These are phyloP conservation scores for Stichodactyla helianthus DNA, from an alignment of 64 coral and sea anemone species.

Conservation along the genomic window DNA sequence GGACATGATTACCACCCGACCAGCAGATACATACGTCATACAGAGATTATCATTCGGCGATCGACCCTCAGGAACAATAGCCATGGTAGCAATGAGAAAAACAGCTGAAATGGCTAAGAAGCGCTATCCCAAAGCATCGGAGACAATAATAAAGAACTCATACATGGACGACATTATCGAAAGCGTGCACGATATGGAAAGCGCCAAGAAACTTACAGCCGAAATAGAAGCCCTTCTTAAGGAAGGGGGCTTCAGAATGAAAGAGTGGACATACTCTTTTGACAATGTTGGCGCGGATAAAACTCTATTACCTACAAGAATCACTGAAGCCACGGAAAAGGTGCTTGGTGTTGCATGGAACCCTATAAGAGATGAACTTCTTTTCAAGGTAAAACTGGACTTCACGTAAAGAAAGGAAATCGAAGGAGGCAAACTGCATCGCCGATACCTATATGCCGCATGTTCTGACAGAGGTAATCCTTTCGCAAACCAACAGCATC, in stretches of 20 bases:
- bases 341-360: conserved; percentile 48
- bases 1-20: conserved; percentile 19
- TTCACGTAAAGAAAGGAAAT: conserved; percentile 33
- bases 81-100: conserved; percentile 25
- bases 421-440: not conserved
- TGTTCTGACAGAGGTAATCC: conserved; percentile 8
- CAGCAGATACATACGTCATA: conserved; percentile 28
- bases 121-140: conserved; percentile 4
- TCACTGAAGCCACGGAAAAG: conserved; percentile 31
- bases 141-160: conserved; percentile 22
- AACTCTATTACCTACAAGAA: conserved; percentile 6
- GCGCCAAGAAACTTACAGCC: conserved; percentile 10
- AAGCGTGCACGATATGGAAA: not conserved
- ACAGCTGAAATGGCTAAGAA: conserved; percentile 23
- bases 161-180: not conserved
- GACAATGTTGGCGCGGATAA: conserved; percentile 9
- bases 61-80: conserved; percentile 43
- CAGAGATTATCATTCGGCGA: conserved; percentile 45
- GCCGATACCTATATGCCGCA: not conserved
- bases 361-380: conserved; percentile 29
- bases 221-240: not conserved
- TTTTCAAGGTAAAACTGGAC: conserved; percentile 35
- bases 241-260: not conserved
- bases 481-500: conserved; percentile 40
- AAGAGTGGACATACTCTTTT: conserved; percentile 16